Base-by-base conservation (phyloP, 2,113 vertebrate species). In the Datnioides undecimradiatus region DNA sequence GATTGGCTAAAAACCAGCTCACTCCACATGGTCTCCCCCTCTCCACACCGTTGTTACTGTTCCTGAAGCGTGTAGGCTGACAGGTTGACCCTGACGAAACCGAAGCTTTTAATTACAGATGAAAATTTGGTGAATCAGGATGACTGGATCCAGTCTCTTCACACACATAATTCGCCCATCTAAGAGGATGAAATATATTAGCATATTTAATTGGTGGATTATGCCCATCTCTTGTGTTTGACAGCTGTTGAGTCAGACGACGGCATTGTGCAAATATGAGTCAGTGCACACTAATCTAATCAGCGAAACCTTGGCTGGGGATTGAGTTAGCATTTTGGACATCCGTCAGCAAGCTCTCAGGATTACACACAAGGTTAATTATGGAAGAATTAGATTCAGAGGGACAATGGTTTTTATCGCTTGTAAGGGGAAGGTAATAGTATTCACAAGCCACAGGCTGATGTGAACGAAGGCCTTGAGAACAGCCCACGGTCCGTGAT, bases 191-290 rank as follows among this genome's bases (percentile, higher is more conserved):
- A 92, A 84, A 83, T 72, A 76, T 57, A 93, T 95, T 92, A 91
- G 80, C 88, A 92, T 93, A 78, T 91, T 90, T 91, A 89, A 93
- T 89, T 81, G 80, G 69, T 34, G 52, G 86, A 71, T 87, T 78
- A 85, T 63, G 82, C 66, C 68, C 73, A 59, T 87, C 73, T 78
- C 41, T 80, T 85, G 58, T 88, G 73, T 90, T 87, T 85, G 89
- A 88, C 92, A 94, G 93, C 90, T 93, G 94, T 92, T 91, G 88
- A 88, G 79, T 90, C 77, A 87, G 79, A 89, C 75, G 41, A 85
- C 16, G 41, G 64, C 60, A 86, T 92, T 90, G 91, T 89, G 73
- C 34, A 9, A 77, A 88, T 80, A 86, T 91, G 88, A 91, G 84
- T 93, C 90, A 88, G 67, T 68, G 87, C 82, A 59, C 27, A 52